Evolutionary conservation across 2,113 vertebrate genomes (phyloP).

Genomic region (Macrotis lagotis): DNA sequence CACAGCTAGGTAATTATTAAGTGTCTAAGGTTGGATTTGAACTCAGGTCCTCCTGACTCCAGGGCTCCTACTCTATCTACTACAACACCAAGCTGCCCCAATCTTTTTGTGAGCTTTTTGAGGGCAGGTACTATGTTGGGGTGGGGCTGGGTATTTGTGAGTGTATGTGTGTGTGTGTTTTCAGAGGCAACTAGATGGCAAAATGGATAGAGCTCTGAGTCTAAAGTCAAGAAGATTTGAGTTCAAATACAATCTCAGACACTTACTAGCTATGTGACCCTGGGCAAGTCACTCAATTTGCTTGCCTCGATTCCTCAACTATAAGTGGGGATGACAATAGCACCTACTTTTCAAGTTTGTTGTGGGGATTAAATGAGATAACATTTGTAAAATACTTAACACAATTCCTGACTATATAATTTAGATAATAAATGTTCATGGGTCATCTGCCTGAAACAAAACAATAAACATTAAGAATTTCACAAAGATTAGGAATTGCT

Average conservation of each 20-base stretch:
- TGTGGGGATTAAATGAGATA: neutral
- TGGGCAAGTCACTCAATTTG: neutral
- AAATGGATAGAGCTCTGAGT: neutral
- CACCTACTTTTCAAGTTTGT: neutral
- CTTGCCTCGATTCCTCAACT: neutral
- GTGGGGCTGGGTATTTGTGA: too few species aligned
- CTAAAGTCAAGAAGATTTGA: neutral
- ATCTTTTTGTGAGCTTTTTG: neutral
- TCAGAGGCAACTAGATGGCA: neutral
- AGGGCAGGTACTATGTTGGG: neutral
- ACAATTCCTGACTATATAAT: too few species aligned
- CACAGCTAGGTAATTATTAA: too few species aligned
- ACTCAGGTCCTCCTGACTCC: too few species aligned
- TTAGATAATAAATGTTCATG: neutral
- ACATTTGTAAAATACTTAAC: neutral
- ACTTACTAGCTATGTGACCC: neutral
- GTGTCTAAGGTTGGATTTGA: too few species aligned
- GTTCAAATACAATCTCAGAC: neutral
- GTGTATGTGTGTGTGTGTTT: neutral
- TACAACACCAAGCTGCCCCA: too few species aligned
- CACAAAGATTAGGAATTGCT: neutral
- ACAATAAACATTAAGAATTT: neutral
- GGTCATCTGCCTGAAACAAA: neutral
- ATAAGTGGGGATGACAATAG: neutral
- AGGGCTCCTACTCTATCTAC: too few species aligned